These are phyloP conservation scores for Caenorhabditis sp. DNA, from an alignment of 2,888 invertebrate species.

Conservation along the genomic window DNA sequence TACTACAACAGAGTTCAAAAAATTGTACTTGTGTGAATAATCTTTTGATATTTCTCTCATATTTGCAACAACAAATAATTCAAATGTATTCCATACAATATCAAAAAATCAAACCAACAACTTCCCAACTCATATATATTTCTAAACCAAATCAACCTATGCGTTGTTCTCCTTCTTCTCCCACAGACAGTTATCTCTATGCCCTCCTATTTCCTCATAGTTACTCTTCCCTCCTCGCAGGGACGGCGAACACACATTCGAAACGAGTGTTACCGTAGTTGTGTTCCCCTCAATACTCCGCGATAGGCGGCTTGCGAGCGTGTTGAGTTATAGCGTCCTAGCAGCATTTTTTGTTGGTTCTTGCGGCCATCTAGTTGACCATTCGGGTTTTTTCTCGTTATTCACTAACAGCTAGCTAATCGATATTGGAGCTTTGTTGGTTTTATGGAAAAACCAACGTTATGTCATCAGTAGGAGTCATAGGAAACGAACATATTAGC, in stretches of 20 bases:
- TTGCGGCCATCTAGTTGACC: not conserved
- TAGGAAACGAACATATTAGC: conserved; percentile 2
- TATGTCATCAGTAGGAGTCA: conserved; percentile 12
- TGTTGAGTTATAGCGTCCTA: not conserved
- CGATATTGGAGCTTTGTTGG: not conserved
- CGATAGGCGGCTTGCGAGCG: conserved; percentile 3
- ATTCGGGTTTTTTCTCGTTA: conserved; percentile 4
- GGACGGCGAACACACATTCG: conserved; percentile 10
- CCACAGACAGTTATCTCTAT: too few relatives aligned
- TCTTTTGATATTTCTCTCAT: not conserved
- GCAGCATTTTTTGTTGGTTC: not conserved
- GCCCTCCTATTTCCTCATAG: not conserved
- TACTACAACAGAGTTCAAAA: too few relatives aligned
- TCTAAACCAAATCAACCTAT: too few relatives aligned
- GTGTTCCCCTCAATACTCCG: conserved; percentile 8
- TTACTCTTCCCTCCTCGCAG: not conserved
- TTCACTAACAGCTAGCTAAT: not conserved
- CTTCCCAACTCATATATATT: not conserved
- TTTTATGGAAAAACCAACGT: conserved; percentile 16
- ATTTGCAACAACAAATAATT: not conserved
- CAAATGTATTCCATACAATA: not conserved
- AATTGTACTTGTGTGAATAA: not conserved
- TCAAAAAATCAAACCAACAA: conserved; percentile 3
- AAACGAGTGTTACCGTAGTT: conserved; percentile 31
- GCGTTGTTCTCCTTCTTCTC: too few relatives aligned